Evolutionary conservation across 1,140 invertebrate species (phyloP), one percentile per base, ranked within the genome.

Genomic region (Zaprionus ghesquierei): DNA sequence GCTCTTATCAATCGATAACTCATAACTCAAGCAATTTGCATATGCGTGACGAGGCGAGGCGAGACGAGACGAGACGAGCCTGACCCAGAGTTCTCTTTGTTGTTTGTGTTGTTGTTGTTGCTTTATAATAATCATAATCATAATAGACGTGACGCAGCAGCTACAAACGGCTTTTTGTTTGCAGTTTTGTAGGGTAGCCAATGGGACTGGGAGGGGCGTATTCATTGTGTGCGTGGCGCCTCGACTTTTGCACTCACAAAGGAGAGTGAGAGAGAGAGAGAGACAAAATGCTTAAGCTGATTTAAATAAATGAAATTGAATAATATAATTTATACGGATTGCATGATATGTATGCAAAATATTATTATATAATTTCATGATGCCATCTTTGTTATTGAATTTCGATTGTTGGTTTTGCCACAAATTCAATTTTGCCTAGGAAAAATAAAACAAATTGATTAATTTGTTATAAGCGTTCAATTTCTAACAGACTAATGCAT

Each of bases 1-100:
- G 23, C 63, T 60, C 54, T 44, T 49, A 72, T 72, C 55, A 63
- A 72, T 68, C 68, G n/a, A 59, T 56, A 56, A 50, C 41, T 60
- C 41, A 35, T 64, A 49, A 51, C 64, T 72, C 63, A 63, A 78
- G n/a, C 15, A 60, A 81, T 81, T 75, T 81, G 63, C 65, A 75
- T 41, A 33, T 31, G 50, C 22, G 33, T 50, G 22, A 46, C n/a
- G 9, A 23, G 25, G 31, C 31, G n/a, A n/a, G n/a, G n/a, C n/a
- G n/a, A n/a, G n/a, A n/a, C n/a, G n/a, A n/a, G n/a, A n/a, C n/a
- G n/a, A n/a, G n/a, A n/a, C n/a, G n/a, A n/a, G 22, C 15, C 23
- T 5, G n/a, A n/a, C 35, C 20, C 13, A 25, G 25, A 31, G 49
- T 33, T 59, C 9, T 50, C 13, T 15, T 54, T 10, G 12, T 51